A percentile compares a stretch with the other conserved stretches of the same genome.
Conservation (phyloP, 2,888 invertebrate species). For the Tuberolachnus salignus region DNA sequence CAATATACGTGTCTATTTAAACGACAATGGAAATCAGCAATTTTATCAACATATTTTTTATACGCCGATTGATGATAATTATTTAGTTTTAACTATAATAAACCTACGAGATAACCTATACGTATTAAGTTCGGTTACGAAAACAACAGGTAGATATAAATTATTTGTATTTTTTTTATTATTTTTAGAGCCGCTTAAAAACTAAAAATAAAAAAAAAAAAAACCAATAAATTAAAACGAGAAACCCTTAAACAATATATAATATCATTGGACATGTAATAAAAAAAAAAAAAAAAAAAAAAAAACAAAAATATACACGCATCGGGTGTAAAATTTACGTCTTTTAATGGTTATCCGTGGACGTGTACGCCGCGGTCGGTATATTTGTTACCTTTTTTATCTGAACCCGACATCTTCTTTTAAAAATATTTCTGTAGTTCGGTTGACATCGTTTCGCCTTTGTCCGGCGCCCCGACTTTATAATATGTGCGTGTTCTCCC, state of each 20-base stretch:
- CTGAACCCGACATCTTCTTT: constrained; percentile 46
- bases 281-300: constrained; percentile 32
- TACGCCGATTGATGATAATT: too few species aligned
- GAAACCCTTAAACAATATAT: constrained; percentile 24
- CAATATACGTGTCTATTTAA: too few species aligned
- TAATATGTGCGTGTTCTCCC: neutral
- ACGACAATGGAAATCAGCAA: too few species aligned
- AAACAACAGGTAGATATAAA: too few species aligned
- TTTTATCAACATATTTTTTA: too few species aligned
- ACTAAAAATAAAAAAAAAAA: neutral
- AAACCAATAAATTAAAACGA: constrained; percentile 39
- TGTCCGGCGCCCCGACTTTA: constrained; percentile 27
- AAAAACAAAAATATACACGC: neutral
- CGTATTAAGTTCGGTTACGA: too few species aligned
- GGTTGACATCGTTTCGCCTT: constrained; percentile 47
- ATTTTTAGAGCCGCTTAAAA: constrained; percentile 30
- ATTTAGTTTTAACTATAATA: too few species aligned
- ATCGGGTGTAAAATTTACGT: constrained; percentile 49
- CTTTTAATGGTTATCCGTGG: constrained; percentile 2
- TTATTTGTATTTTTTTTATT: neutral
- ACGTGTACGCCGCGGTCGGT: constrained; percentile 4
- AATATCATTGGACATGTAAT: constrained; percentile 20
- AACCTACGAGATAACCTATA: too few species aligned
- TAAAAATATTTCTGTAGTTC: constrained; percentile 35
- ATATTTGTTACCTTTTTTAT: constrained; percentile 47